Percentiles rank a stretch among this genome's conserved stretches.
These are phyloP conservation scores for Strigamia maritima DNA, from an alignment of 2,888 invertebrate species.

Conservation along the genomic window DNA sequence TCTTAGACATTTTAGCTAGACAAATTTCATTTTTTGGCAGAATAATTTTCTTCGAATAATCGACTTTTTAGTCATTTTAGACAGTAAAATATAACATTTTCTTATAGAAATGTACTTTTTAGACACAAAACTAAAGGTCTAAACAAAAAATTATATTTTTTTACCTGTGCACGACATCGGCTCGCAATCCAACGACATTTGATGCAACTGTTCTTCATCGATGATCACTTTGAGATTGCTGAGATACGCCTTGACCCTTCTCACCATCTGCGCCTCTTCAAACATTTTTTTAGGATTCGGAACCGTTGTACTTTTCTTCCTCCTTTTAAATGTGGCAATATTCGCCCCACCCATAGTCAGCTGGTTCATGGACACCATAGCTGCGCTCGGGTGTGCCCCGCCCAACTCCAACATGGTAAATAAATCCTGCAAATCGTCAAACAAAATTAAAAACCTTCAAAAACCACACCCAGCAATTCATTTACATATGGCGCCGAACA, in stretches of 20 bases:
- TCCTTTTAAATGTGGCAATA: conserved; percentile 77
- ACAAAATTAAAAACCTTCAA: not conserved
- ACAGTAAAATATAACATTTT: too few relatives aligned
- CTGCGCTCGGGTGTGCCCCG: conserved; percentile 80
- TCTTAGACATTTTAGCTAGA: too few relatives aligned
- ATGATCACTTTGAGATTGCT: conserved; percentile 86
- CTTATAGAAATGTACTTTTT: too few relatives aligned
- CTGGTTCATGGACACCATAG: conserved; percentile 84
- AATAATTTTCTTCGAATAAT: too few relatives aligned
- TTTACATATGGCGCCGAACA: conserved; percentile 76
- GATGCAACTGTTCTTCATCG: conserved; percentile 85
- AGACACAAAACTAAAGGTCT: too few relatives aligned
- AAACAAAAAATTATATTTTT: too few relatives aligned
- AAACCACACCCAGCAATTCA: not conserved
- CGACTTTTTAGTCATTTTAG: too few relatives aligned
- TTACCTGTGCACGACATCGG: conserved; percentile 47
- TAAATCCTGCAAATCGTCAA: conserved; percentile 59
- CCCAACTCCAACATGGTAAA: conserved; percentile 78
- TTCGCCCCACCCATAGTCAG: conserved; percentile 65
- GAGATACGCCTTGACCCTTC: conserved; percentile 92
- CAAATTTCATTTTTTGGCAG: too few relatives aligned
- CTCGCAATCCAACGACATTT: conserved; percentile 87
- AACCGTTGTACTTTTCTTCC: conserved; percentile 83
- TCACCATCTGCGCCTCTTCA: conserved; percentile 97
- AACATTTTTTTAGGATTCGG: conserved; percentile 98